Base-by-base conservation (phyloP, 2,113 vertebrate genomes). In the Zosterops japonicus region DNA sequence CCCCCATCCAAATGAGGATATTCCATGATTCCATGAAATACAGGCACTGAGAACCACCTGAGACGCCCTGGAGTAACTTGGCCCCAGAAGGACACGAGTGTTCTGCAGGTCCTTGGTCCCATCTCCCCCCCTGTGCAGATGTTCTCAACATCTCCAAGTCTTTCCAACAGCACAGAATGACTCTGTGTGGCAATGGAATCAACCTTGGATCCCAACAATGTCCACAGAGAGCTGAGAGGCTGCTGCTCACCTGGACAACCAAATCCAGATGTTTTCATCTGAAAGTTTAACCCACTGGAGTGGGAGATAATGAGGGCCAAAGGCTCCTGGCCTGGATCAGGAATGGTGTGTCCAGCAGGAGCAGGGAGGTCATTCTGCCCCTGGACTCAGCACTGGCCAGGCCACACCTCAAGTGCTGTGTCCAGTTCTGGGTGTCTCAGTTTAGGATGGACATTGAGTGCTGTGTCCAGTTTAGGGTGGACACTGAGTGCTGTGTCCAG, bases 91-190 rank as follows among this genome's bases (percentile, higher is more conserved):
- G 27, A 4, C 31, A 3, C 1, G 2, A 12, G 9, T 49, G 31
- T 81, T 17, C 46, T 41, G 6, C 4, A 18, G 18, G 14, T 44
- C 16, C 27, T 83, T 25, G 18, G 12, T 55, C 11, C 8, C 15
- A 21, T 25, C 44, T 87, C 39, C 39, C 49, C 56, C 4, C 18
- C 21, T 11, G 24, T 22, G 50, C 36, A 77, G 78, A 36, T 4
- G 4, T 41, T n/a, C 15, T 5, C 8, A 1, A 4, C 4, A 36
- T 2, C 44, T 41, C 29, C 10, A 55, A 5, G 6, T 16, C 22
- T 29, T 63, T 42, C 75, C 29, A 24, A 47, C 11, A 50, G 8
- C 65, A 3, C 6, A 33, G 47, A 5, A 18, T 49, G 50, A 27
- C 6, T 31, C 22, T 13, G 3, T 29, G n/a, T n/a, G n/a, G n/a